Conservation (phyloP, 2,113 vertebrate genomes). For the Brevimyrus niger region DNA sequence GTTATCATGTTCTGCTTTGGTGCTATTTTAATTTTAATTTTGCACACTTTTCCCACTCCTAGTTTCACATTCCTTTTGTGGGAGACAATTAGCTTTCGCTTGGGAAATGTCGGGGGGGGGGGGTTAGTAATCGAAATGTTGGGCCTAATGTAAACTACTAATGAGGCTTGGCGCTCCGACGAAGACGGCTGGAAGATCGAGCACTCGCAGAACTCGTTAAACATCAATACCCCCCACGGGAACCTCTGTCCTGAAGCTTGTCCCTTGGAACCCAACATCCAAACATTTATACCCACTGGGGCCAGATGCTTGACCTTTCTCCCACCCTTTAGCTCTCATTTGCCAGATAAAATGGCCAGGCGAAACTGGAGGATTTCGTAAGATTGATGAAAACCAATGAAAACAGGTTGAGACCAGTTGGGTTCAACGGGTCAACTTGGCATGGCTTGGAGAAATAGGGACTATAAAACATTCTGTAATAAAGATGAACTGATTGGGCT, state of each 20-base stretch:
- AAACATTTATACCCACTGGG: background rate
- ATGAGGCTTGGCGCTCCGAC: background rate
- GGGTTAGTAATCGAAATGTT: background rate
- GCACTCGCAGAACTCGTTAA: background rate
- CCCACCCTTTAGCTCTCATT: background rate
- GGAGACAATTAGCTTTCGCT: background rate
- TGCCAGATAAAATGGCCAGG: background rate
- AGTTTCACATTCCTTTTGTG: background rate
- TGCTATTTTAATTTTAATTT: conserved; percentile 1
- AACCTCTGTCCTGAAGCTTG: background rate
- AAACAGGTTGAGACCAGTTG: background rate
- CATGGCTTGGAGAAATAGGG: background rate
- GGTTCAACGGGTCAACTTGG: background rate
- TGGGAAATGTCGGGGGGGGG: background rate
- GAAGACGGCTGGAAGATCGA: background rate
- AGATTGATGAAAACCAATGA: background rate
- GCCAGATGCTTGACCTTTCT: background rate
- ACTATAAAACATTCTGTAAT: background rate
- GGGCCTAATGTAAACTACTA: background rate
- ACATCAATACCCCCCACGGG: background rate
- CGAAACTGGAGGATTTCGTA: background rate
- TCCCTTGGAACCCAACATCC: background rate
- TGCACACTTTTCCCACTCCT: background rate
- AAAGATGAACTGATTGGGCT: background rate
- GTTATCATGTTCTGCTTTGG: background rate